Conservation (phyloP, 1,140 invertebrate genomes). For the Cardiocondyla obscurior region DNA sequence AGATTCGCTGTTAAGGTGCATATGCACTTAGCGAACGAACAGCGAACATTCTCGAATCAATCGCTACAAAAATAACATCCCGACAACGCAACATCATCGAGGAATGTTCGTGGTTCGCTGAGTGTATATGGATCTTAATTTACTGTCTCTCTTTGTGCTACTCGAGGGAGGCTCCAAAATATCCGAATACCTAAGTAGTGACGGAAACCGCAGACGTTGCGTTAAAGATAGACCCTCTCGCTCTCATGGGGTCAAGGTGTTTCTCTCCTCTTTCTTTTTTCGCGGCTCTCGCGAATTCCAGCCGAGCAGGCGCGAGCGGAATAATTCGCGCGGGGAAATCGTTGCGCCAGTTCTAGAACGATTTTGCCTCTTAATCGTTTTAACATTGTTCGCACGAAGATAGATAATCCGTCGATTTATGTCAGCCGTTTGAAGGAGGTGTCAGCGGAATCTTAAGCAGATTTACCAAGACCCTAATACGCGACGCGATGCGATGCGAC, state of each 20-base stretch:
- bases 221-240: conserved; percentile 5
- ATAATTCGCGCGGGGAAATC: conserved; percentile 21
- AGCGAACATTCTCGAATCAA: background rate
- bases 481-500: background rate
- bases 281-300: background rate
- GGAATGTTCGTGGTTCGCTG: too few species aligned
- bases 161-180: background rate
- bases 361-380: conserved; percentile 12
- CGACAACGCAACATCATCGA: too few species aligned
- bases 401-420: conserved; percentile 40
- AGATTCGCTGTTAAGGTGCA: too few species aligned
- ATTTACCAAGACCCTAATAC: conserved; percentile 40
- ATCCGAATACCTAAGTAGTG: background rate
- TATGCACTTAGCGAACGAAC: too few species aligned
- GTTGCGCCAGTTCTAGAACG: conserved; percentile 5
- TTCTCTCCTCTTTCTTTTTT: background rate
- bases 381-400: conserved; percentile 46
- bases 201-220: background rate
- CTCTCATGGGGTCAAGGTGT: too few species aligned
- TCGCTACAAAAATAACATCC: too few species aligned
- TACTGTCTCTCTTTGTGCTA: too few species aligned
- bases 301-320: background rate
- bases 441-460: conserved; percentile 40
- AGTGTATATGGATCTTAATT: too few species aligned
- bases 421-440: conserved; percentile 38